Conservation (phyloP, 2,113 vertebrate species). For the Argyrosomus japonicus region DNA sequence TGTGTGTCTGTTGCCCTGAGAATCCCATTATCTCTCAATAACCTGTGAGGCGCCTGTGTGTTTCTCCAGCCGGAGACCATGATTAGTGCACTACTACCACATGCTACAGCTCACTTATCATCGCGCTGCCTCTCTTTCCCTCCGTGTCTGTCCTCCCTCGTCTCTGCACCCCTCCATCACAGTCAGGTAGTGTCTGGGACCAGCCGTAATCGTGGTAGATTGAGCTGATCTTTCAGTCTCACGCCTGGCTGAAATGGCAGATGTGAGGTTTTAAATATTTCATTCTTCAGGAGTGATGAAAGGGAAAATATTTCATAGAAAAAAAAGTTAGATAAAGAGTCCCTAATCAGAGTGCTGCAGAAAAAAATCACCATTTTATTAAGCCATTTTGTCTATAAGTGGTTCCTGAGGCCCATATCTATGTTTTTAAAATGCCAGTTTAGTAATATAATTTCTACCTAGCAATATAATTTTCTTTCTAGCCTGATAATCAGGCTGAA, state of each 20-base stretch:
- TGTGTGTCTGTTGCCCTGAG: constrained; percentile 69
- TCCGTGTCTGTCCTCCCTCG: constrained; percentile 34
- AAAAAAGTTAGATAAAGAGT: constrained; percentile 18
- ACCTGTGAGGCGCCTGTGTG: constrained; percentile 69
- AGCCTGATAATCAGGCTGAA: not conserved
- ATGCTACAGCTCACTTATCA: constrained; percentile 72
- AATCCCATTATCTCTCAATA: constrained; percentile 82
- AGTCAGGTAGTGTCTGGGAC: constrained; percentile 62
- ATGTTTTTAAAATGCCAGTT: not conserved
- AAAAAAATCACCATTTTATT: not conserved
- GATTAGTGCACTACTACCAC: constrained; percentile 73
- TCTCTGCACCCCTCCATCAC: constrained; percentile 55
- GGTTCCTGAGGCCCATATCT: not conserved
- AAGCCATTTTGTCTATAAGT: not conserved
- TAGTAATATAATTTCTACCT: not conserved
- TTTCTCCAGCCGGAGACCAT: constrained; percentile 68
- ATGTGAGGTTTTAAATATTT: constrained; percentile 63
- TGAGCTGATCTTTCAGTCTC: constrained; percentile 69
- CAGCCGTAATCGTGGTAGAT: constrained; percentile 56
- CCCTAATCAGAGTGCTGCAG: not conserved
- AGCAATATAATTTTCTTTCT: too few relatives aligned
- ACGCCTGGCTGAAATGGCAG: constrained; percentile 46
- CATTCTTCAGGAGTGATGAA: constrained; percentile 41
- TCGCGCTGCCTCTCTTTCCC: constrained; percentile 24
- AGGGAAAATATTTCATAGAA: constrained; percentile 10